Base-by-base conservation (phyloP, 2,888 invertebrate species). In the Tipula helvola region DNA sequence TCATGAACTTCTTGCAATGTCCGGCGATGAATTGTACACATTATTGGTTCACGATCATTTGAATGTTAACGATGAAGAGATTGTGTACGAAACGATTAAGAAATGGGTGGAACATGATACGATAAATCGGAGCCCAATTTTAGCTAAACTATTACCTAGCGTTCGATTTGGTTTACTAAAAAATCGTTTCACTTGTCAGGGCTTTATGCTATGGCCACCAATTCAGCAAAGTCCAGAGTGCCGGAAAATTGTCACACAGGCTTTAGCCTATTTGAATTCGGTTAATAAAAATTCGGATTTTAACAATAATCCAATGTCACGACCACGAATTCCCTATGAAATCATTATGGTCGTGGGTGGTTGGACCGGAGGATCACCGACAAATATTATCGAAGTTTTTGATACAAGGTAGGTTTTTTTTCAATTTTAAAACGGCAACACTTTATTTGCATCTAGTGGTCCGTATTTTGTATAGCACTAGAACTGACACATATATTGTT, bases 291-390 rank as follows among this genome's bases (percentile, higher is more conserved):
- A 92, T 86, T 92, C 92, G 5, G 41, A 84, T 39, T 84, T 36
- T 39, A 84, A 0, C 39, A 41, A 1, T 13, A 84, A 95, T 89
- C 94, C 94, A 0, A 89, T 95, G 52, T 93, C 94, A 8, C 92
- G 94, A 87, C 96, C 97, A 0, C 92, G 97, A 87, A 93, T 96
- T 91, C 96, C 94, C 85, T 95, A 95, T 90, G 95, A 95, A 89
- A 93, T 96, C 89, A 92, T 97, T 12, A 97, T 97, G 90, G 96
- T 96, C 13, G 94, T 97, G 18, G 97, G 97, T 3, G 97, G 97
- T 0, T 96, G 96, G 97, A 93, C 95, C 90, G 93, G 95, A n/a
- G 96, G 96, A n/a, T 95, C 95, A 88, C 96, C 96, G 0, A 96
- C 96, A 0, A 95, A 94, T 91, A 96, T 95, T 89, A 93, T 95